Conservation (phyloP, 2,797 vertebrate genomes). For the Nothura maculosa region DNA sequence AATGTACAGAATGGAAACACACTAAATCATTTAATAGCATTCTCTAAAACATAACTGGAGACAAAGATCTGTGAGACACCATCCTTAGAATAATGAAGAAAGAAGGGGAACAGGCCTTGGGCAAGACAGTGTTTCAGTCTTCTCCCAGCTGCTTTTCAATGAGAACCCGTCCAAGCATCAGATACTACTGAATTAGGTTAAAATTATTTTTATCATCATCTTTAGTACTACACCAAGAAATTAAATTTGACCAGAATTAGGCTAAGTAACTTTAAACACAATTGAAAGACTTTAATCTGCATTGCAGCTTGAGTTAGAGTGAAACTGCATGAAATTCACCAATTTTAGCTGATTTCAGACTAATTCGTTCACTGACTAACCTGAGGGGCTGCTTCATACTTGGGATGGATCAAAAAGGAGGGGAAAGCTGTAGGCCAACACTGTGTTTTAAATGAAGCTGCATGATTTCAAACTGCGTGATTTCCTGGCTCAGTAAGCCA, state of each 20-base stretch:
- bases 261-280: neutral
- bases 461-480: too few species aligned
- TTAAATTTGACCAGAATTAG: neutral
- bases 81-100: neutral
- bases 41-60: neutral
- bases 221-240: neutral
- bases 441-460: neutral
- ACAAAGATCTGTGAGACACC: neutral
- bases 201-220: neutral
- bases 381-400: neutral
- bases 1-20: neutral
- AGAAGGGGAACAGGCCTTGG: neutral
- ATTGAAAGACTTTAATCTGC: neutral
- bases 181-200: neutral
- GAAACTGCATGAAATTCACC: neutral
- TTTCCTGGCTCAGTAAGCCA: neutral
- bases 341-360: neutral
- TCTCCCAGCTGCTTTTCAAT: neutral
- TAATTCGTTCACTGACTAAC: neutral
- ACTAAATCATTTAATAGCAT: neutral
- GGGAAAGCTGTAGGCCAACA: neutral
- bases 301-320: neutral
- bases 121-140: neutral
- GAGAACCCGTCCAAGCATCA: neutral
- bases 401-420: neutral